Conservation (phyloP, 2,113 vertebrate genomes). For the Vicugna pacos region DNA sequence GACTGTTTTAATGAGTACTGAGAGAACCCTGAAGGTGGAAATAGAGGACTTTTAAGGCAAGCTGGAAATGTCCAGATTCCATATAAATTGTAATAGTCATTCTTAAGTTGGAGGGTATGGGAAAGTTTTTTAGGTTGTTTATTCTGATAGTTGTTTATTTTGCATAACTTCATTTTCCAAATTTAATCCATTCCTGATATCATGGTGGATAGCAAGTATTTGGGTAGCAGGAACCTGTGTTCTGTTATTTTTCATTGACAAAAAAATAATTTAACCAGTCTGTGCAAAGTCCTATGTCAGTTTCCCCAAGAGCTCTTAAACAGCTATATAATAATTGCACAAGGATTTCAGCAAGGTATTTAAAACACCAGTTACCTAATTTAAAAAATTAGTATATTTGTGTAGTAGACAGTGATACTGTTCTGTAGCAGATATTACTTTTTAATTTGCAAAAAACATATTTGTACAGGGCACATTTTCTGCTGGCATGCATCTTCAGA, state of each 20-base stretch:
- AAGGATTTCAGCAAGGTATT: background rate
- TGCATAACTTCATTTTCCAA: background rate
- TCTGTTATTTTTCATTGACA: conserved; percentile 15
- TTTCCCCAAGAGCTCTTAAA: background rate
- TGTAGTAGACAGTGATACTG: background rate
- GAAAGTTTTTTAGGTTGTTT: conserved; percentile 20
- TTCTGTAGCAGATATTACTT: background rate
- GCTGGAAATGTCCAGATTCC: background rate
- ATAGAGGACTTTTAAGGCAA: background rate
- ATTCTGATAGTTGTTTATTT: conserved; percentile 41
- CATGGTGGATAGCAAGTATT: background rate
- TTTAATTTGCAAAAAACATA: background rate
- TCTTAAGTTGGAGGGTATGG: background rate
- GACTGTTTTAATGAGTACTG: background rate
- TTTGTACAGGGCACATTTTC: background rate
- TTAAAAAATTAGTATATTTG: background rate
- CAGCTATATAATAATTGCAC: background rate
- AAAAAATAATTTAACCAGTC: background rate
- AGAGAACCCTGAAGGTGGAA: background rate
- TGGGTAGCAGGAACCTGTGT: background rate
- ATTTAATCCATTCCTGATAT: background rate
- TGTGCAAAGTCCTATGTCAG: background rate
- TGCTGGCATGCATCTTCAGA: background rate
- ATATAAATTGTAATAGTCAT: background rate
- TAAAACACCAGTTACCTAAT: background rate